Evolutionary conservation across 2,888 invertebrate genomes (phyloP).

Genomic region (Coenonympha glycerion): DNA sequence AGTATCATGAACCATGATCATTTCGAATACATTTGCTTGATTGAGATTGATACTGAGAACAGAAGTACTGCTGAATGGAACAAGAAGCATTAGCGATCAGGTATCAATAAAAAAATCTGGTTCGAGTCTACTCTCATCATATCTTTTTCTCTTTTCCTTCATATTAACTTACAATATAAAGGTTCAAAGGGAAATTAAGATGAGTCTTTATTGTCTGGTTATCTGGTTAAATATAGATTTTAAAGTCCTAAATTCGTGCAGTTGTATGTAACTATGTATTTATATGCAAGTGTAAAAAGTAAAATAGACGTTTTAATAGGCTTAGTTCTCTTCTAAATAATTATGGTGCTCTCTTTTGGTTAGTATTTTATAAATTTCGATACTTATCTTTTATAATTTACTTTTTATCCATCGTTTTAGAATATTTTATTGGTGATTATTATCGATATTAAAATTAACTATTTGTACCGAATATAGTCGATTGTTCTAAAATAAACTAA

Average conservation of each 20-base stretch:
- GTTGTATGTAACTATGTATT: not conserved
- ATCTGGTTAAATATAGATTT: conserved; percentile 5
- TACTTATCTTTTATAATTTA: conserved; percentile 17
- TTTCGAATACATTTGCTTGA: no score
- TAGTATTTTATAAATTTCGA: conserved; percentile 30
- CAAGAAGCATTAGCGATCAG: no score
- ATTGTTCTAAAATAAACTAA: not conserved
- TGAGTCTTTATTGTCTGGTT: conserved; percentile 27
- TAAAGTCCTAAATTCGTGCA: not conserved
- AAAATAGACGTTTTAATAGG: conserved; percentile 26
- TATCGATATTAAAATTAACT: not conserved
- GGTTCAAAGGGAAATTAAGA: conserved; percentile 44
- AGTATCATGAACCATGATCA: no score
- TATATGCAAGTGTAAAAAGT: not conserved
- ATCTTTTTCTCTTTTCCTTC: conserved; percentile 52
- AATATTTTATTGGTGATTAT: not conserved
- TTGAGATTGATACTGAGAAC: no score
- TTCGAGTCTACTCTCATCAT: conserved; percentile 7
- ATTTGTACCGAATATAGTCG: not conserved
- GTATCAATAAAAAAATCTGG: conserved; percentile 11
- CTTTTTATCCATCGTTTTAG: not conserved
- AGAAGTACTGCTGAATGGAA: no score
- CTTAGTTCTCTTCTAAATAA: conserved; percentile 40
- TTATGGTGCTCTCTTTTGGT: conserved; percentile 47
- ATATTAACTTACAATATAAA: conserved; percentile 59